Conservation (phyloP, 1,140 invertebrate genomes). For the Euura saliciscinereae region DNA sequence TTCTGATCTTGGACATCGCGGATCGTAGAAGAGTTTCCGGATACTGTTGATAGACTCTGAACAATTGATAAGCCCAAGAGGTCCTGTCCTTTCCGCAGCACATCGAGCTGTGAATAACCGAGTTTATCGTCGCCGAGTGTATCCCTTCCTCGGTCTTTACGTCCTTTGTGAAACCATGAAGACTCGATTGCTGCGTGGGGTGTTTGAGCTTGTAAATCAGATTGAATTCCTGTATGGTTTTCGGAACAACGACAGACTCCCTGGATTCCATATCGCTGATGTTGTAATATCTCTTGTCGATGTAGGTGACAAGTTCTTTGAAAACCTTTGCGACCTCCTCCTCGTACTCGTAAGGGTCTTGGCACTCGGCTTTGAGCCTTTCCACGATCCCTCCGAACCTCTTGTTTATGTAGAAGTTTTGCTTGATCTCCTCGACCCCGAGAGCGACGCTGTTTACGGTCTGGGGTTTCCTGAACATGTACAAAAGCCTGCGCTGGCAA, state of each 20-base stretch:
- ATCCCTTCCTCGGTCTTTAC: constrained; percentile 45
- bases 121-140: constrained; percentile 55
- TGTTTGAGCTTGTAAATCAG: constrained; percentile 43
- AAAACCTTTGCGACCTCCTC: constrained; percentile 43
- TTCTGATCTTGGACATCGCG: constrained; percentile 64
- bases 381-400: constrained; percentile 47
- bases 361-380: constrained; percentile 39
- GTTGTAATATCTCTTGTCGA: constrained; percentile 52
- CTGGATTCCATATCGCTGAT: constrained; percentile 48
- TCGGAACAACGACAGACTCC: constrained; percentile 45
- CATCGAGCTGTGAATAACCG: constrained; percentile 68
- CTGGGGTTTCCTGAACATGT: constrained; percentile 66
- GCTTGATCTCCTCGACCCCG: constrained; percentile 66
- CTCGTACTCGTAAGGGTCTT: constrained; percentile 41
- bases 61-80: constrained; percentile 70
- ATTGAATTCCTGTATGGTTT: constrained; percentile 59
- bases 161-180: constrained; percentile 43
- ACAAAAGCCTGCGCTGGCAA: constrained; percentile 69
- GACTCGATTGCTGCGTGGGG: constrained; percentile 37
- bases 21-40: constrained; percentile 65
- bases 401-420: constrained; percentile 59
- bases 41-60: constrained; percentile 75
- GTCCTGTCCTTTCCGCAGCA: constrained; percentile 66
- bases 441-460: constrained; percentile 65
- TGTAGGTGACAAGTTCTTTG: constrained; percentile 49